Evolutionary conservation across 1,140 invertebrate genomes (phyloP), one percentile per base, ranked within the genome.

Genomic region (Eupristina koningsbergeri): DNA sequence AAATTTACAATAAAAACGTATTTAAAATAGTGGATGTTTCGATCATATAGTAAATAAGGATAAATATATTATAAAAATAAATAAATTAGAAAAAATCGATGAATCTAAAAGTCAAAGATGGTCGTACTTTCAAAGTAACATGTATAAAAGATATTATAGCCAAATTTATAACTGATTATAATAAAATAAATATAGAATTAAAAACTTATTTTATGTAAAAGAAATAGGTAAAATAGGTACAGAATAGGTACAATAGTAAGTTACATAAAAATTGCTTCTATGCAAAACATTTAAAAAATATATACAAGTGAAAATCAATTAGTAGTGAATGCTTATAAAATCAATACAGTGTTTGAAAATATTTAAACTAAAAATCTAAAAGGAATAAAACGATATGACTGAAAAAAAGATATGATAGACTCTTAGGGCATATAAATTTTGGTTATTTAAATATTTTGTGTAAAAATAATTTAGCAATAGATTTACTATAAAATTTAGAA

Each of bases 201-300:
- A 36, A 29, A 29, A 71, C 69, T 71, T 80, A 58, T 80, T 64
- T 31, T 80, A 67, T 26, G 77, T 69, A 13, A 80, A 80, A 80
- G 63, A 80, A 64, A 80, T 64, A 22, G 45, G 50, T 34, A 36
- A n/a, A 53, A 71, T 71, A 53, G 69, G 50, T 36, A 50, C 71
- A 53, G 50, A 45, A 53, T 69, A 34, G 45, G 26, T 3, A 80
- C 69, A 53, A 31, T 80, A 5, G 71, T 47, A 36, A 53, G 85
- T 36, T 80, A 86, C 36, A 78, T 83, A 76, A 86, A 79, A 83
- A 83, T 86, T 61, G 41, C 86, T 29, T 86, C 85, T 34, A 45
- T 29, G 39, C 58, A 41, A 11, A 80, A 87, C 67, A 83, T 19
- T 36, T 41, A 80, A 71, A 83, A 85, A 79, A 83, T 87, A 74